A percentile compares a stretch with the other conserved stretches of the same genome.
Evolutionary conservation across 2,113 vertebrate genomes (phyloP).

Genomic region (Chaetodon trifascialis): DNA sequence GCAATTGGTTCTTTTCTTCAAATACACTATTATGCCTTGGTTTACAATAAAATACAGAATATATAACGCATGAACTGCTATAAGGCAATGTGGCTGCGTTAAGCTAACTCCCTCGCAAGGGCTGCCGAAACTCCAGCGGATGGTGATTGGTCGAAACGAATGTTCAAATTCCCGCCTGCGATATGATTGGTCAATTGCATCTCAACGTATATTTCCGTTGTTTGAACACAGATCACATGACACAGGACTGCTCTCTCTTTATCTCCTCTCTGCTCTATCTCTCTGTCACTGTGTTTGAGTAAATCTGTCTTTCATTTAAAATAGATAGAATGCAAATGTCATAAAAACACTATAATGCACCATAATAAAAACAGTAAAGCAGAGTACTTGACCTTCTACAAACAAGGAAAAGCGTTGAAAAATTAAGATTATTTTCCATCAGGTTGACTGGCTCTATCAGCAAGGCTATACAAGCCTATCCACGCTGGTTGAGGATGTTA

Average conservation of each 20-base stretch:
- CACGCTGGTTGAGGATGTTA: not conserved
- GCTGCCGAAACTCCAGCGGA: rapidly evolving
- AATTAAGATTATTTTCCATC: not conserved
- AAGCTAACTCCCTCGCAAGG: constrained; percentile 4
- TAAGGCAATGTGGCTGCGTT: constrained; percentile 11
- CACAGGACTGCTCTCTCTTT: not conserved
- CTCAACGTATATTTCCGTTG: constrained; percentile 42
- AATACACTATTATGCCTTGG: rapidly evolving
- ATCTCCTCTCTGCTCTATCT: not conserved
- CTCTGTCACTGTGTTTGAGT: not conserved
- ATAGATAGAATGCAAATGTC: not conserved
- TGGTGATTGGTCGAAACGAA: constrained; percentile 77
- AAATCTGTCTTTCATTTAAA: not conserved
- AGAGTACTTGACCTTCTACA: not conserved
- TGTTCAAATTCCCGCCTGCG: constrained; percentile 60
- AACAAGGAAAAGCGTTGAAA: not conserved
- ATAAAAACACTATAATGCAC: not conserved
- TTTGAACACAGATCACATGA: constrained; percentile 36
- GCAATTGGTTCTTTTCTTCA: not conserved
- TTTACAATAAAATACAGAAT: not conserved
- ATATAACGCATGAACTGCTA: not conserved
- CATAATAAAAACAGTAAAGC: not conserved
- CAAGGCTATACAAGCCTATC: too few relatives aligned
- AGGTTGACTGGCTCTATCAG: not conserved
- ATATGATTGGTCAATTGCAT: constrained; percentile 65